Base-by-base conservation (phyloP, 2,113 vertebrate species). In the Chloroceryle aenea region DNA sequence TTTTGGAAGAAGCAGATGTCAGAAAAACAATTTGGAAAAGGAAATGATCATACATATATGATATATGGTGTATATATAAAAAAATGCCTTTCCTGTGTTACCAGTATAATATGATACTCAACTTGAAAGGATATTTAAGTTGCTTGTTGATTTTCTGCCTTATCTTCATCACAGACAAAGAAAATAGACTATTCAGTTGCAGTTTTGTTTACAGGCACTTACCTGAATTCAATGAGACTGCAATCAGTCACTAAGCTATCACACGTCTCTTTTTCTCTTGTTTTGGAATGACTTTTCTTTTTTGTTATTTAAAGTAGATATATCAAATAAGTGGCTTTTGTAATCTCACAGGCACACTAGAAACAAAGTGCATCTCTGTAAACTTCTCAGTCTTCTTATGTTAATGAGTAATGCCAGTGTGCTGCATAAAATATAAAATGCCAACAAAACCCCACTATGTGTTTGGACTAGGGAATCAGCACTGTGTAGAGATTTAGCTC, bases 131-230 rank as follows among this genome's bases (percentile, higher is more conserved):
- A n/a, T 50, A 34, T 75, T 90, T 69, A 80, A 84, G 42, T 81
- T 92, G 13, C 59, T n/a, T 91, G 36, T 64, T 90, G 64, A 85
- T 84, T 84, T 94, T 73, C 48, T 79, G 23, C 74, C 52, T 84
- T 82, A 36, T 19, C 32, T 15, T 85, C 73, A 72, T 16, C 34
- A 90, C 11, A 80, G 32, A 53, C 34, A 85, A 81, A 91, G 73
- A 88, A 93, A 96, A 92, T 64, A 95, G 55, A 93, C 59, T 82
- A 34, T n/a, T 64, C 66, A 48, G 36, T 64, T 82, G 45, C 42
- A 64, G 18, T 64, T 90, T 92, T 85, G 19, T 96, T 96, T 93
- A 81, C 48, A 89, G 63, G 36, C 43, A 83, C 20, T 82, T 87
- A 55, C 21, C 76, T 94, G 43, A 25, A 58, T 72, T 84, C 87